Evolutionary conservation across 2,888 invertebrate species (phyloP), one percentile per base, ranked within the genome.

Genomic region (Trichopria drosophilae): DNA sequence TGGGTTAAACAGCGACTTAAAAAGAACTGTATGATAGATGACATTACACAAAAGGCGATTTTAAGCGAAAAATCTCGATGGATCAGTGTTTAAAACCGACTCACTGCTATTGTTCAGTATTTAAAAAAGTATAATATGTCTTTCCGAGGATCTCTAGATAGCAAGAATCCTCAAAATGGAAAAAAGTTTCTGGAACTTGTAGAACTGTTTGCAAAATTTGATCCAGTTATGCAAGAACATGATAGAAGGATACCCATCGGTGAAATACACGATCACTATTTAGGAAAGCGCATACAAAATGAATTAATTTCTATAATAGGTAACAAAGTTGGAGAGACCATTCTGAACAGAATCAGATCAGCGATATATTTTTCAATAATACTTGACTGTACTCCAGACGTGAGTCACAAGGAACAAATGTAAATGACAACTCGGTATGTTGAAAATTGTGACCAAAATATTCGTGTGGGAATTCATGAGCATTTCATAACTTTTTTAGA

Each of bases 401-500:
- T 29, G 10, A 26, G 16, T n/a, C 18, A 22, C 15, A 26, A 28
- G 31, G 42, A 42, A 22, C 29, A 42, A 31, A 13, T 29, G 9
- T 29, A 28, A 1, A 13, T 42, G 6, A 16, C 13, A 10, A n/a
- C 20, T 9, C 3, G 42, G n/a, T 12, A 29, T 42, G 29, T 29
- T 18, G 29, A 24, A 10, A 9, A 10, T 24, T 6, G 10, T 9
- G 7, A 6, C 10, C 6, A 24, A 24, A 24, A 24, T 9, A 10
- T 9, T 9, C 24, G 28, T 15, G n/a, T 19, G 12, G 42, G 31
- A 41, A 43, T 55, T 22, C 19, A 48, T 32, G 43, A 55, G 35
- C 41, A 48, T 35, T 51, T 55, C 26, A 16, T 48, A 44, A 36
- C 28, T 7, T 55, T 51, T 23, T 28, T 55, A 13, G 18, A 32